These are phyloP conservation scores for Patella pellucida DNA, from an alignment of 2,888 invertebrate genomes.

Conservation along the genomic window DNA sequence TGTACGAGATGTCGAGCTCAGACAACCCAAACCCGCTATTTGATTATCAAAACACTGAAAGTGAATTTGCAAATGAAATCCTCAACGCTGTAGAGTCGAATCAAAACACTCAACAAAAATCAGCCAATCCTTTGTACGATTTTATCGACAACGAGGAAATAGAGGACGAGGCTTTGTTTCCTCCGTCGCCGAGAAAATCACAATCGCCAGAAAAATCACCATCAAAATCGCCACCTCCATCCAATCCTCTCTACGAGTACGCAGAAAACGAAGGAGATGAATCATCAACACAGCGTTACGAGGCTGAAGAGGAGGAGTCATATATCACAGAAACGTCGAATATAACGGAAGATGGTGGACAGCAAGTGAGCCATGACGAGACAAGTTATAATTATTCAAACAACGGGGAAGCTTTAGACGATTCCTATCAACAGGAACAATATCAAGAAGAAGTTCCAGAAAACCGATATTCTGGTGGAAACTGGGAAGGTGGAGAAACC, in stretches of 20 bases:
- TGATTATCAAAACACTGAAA: not conserved
- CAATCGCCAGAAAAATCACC: not conserved
- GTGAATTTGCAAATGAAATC: slow-evolving; percentile 4
- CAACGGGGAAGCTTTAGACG: not conserved
- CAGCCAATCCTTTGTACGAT: slow-evolving; percentile 1
- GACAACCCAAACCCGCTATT: not conserved
- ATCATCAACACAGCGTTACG: not conserved
- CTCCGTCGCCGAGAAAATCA: not conserved
- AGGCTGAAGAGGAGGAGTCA: too few species aligned
- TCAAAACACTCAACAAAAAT: not conserved
- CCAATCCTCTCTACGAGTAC: not conserved
- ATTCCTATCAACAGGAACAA: slow-evolving; percentile 1
- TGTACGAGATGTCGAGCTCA: not conserved
- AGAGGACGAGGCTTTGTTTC: not conserved
- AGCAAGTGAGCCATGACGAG: not conserved
- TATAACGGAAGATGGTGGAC: not conserved
- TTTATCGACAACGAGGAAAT: not conserved
- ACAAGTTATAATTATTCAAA: slow-evolving; percentile 1
- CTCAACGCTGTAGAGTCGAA: not conserved
- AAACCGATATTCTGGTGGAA: not conserved
- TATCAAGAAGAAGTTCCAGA: not conserved
- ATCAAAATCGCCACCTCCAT: not conserved
- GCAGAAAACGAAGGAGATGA: not conserved
- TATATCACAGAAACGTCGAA: not conserved
- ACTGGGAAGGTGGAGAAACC: not conserved